Evolutionary conservation across 2,797 vertebrate species (phyloP).

Genomic region (Podarcis lilfordi): DNA sequence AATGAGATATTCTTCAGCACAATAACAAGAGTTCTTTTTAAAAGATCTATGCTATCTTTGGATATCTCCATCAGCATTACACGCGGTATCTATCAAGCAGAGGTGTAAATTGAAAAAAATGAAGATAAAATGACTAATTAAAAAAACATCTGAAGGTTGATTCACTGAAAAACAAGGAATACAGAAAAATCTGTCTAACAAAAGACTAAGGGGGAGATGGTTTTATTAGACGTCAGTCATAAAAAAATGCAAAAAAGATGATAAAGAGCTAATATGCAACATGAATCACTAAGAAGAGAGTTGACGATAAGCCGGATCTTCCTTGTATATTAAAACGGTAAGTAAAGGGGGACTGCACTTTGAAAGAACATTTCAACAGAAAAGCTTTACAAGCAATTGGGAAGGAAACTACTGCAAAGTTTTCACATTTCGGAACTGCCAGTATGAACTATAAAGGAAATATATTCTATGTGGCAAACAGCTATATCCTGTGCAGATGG

Average conservation of each 20-base stretch:
- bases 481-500: too few species aligned
- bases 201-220: slow-evolving; percentile 1
- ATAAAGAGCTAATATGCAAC: slow-evolving; percentile 20
- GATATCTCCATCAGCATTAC: background rate
- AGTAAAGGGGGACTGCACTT: background rate
- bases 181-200: background rate
- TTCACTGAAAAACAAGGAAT: slow-evolving; percentile 24
- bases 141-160: slow-evolving; percentile 51
- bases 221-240: slow-evolving; percentile 5
- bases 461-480: background rate
- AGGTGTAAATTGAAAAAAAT: slow-evolving; percentile 51
- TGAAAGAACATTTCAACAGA: background rate
- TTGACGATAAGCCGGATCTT: background rate
- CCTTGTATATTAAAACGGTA: background rate
- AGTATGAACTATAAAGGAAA: background rate
- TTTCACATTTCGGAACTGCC: slow-evolving; percentile 6
- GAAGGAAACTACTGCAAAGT: background rate
- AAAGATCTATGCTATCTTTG: slow-evolving; percentile 23
- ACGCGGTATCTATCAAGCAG: slow-evolving; percentile 31
- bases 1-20: slow-evolving; percentile 1
- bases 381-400: background rate
- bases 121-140: slow-evolving; percentile 53
- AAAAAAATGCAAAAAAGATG: background rate
- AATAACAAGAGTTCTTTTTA: slow-evolving; percentile 4
- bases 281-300: background rate